Base-by-base conservation (phyloP, 2,888 invertebrate species). In the Drosophila subquinaria region DNA sequence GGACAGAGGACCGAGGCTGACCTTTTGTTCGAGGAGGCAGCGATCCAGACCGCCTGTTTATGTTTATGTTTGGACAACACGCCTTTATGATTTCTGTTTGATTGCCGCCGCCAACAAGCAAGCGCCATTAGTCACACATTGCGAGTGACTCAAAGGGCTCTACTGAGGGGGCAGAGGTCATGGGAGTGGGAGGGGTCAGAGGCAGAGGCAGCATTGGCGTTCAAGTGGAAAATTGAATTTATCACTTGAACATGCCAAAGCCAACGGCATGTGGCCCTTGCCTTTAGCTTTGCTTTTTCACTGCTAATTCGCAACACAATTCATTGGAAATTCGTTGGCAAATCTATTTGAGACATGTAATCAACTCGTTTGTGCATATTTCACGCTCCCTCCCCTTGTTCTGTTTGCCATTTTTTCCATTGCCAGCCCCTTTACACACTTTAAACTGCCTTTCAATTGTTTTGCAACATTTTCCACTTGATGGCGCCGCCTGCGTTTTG, bases 81-180 rank as follows among this genome's bases (percentile, higher is more conserved):
- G 90, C 90, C 86, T 86, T 89, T 86, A 89, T 86, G 86, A 86
- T 86, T 86, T 88, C 88, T 85, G 88, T 89, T 86, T 86, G 89
- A 86, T 85, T 89, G 89, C 89, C 59, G 81, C 84, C 80, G 72
- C 64, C 55, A 66, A 79, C 81, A 67, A 82, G 73, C 69, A 85
- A 79, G 82, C 88, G 73, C 86, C 86, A 86, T 86, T 86, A 86
- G 86, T 89, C 86, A 86, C 90, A 85, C 88, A 74, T 63, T 76
- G 64, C 17, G 51, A 38, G 38, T 11, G 45, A 36, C 6, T 20
- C 20, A 11, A 43, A 36, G 9, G 17, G 33, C 9, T 35, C 20
- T 9, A 9, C 1, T 23, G 8, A n/a, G 40, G 35, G 4, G 45
- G 15, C 8, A 5, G 0, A 1, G 9, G 30, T 30, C 30, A 6